Conservation (phyloP, 2,888 invertebrate genomes). For the Drosophila prostipennis region DNA sequence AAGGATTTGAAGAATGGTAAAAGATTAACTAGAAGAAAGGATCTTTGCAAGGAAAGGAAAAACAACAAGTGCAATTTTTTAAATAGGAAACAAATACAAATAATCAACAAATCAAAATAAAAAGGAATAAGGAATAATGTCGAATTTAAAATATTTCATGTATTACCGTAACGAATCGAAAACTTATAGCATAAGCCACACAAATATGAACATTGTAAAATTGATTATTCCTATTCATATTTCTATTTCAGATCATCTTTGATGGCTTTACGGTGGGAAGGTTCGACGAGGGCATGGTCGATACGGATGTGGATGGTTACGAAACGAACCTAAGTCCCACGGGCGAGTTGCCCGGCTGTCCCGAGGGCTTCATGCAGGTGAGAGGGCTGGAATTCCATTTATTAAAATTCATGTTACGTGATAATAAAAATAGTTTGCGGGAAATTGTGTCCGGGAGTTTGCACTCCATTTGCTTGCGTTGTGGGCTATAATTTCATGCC, state of each 20-base stretch:
- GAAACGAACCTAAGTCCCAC: conserved; percentile 84
- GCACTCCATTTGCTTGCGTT: conserved; percentile 69
- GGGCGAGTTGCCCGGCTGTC: conserved; percentile 90
- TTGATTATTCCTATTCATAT: not conserved
- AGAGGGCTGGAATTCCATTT: conserved; percentile 71
- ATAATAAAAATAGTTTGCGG: conserved; percentile 48
- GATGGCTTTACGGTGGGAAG: conserved; percentile 95
- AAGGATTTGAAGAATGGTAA: not conserved
- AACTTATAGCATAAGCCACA: too few relatives aligned
- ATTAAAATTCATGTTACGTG: conserved; percentile 70
- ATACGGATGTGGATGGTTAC: conserved; percentile 83
- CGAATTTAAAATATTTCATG: too few relatives aligned
- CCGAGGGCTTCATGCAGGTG: conserved; percentile 94
- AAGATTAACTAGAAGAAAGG: not conserved
- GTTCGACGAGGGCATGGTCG: conserved; percentile 88
- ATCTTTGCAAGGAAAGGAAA: too few relatives aligned
- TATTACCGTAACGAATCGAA: too few relatives aligned
- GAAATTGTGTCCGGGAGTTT: conserved; percentile 41
- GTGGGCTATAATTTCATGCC: conserved; percentile 65
- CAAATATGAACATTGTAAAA: not conserved
- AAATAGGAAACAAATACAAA: too few relatives aligned
- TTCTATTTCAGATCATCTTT: conserved; percentile 88
- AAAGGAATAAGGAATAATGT: too few relatives aligned
- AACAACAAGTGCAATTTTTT: too few relatives aligned
- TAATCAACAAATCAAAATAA: too few relatives aligned